Conservation (phyloP, 2,113 vertebrate species). For the Ranitomeya variabilis region DNA sequence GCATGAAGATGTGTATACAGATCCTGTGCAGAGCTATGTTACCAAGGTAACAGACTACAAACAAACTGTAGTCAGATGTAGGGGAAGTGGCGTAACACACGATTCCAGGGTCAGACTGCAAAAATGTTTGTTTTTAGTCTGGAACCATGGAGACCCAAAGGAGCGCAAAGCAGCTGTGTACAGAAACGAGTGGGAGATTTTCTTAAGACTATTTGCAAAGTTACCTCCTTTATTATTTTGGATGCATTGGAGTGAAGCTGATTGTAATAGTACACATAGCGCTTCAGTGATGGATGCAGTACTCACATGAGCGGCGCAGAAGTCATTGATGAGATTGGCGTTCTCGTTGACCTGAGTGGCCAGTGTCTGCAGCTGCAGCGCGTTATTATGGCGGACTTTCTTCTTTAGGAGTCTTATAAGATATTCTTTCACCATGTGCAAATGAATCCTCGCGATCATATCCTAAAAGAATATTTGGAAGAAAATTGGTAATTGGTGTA, state of each 20-base stretch:
- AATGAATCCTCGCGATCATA: conserved; percentile 67
- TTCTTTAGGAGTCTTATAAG: conserved; percentile 77
- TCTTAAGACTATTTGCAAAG: neutral
- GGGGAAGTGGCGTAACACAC: neutral
- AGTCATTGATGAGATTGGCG: conserved; percentile 64
- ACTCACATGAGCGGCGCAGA: conserved; percentile 78
- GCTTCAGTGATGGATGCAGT: neutral
- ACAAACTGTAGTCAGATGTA: neutral
- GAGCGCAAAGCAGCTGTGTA: too few relatives aligned
- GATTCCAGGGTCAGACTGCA: neutral
- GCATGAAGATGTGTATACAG: neutral
- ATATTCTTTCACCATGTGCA: conserved; percentile 76
- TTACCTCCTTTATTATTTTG: neutral
- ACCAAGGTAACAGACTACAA: neutral
- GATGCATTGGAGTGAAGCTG: neutral
- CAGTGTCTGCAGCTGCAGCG: conserved; percentile 72
- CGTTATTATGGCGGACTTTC: conserved; percentile 71
- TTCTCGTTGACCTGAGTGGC: conserved; percentile 71
- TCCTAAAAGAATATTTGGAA: conserved; percentile 65
- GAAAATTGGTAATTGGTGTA: neutral
- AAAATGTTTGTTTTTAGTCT: neutral
- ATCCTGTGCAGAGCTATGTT: neutral
- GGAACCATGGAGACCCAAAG: neutral
- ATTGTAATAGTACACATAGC: neutral
- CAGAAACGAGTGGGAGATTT: neutral